Base-by-base conservation (phyloP, 2,113 vertebrate species). In the Pterocles orientalis region DNA sequence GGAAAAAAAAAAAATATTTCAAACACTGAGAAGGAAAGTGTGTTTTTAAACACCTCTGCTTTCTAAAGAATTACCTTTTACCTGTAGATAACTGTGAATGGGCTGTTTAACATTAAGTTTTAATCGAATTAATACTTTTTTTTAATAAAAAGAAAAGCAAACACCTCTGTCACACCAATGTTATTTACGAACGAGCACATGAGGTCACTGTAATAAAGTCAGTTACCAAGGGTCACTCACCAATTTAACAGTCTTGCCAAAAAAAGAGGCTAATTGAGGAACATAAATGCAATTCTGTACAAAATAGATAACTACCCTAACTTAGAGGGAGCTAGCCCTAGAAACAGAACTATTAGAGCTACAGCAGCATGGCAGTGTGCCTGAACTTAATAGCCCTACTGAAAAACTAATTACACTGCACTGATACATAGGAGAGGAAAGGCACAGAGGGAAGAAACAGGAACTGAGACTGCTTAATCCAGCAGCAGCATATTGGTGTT, bases 371-470 rank as follows among this genome's bases (percentile, higher is more conserved):
- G 94, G 94, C 92, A 91, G 39, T 7, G 43, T 91, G 92, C 92
- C 95, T 84, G 73, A 72, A 91, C 69, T 92, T 95, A 94, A 96
- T 0, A 94, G 86, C 13, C 83, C 88, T 64, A 94, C 16, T 94
- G 86, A 92, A 95, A 96, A 95, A 86, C 81, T 91, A 96, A 95
- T 95, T 94, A 94, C 69, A 57, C 47, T 47, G 36, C 47, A 24
- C 65, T 58, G 73, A 92, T 26, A 84, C 4, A 18, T 2, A 14
- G 58, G 14, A 90, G 36, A 88, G 8, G 21, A 84, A 45, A 87
- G 29, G 48, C 53, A 82, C 3, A 61, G 34, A 85, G 33, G 47
- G 47, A 61, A 81, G 61, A 51, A 62, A 47, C 11, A 77, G n/a
- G 31, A 82, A 57, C 7, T 11, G 51, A 89, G 47, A 84, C 56